Evolutionary conservation across 2,797 vertebrate species (phyloP), one percentile per base, ranked within the genome.

Genomic region (Sciurus carolinensis): DNA sequence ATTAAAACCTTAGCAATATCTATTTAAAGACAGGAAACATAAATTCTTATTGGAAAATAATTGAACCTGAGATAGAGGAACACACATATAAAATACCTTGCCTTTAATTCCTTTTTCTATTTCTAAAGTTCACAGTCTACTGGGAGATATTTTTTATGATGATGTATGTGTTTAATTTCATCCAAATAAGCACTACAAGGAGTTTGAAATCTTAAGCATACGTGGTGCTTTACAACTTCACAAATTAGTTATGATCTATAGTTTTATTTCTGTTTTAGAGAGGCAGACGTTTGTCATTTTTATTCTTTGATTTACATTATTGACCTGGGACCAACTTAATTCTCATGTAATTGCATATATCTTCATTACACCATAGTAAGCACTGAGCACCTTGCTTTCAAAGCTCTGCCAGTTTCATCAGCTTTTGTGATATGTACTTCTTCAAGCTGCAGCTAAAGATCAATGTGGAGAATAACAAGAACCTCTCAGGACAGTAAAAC

Each of bases 121-220:
- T 77, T 93, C 76, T 88, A 95, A 96, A 98, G 97, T 97, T 98
- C 98, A 98, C 96, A 97, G 26, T 98, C 97, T 98, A 86, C 95
- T 97, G 92, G 94, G 97, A 98, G 95, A 98, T 82, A 94, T 98
- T 98, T 98, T 93, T 98, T 98, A 97, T 64, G 97, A 98, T 98
- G 98, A 99, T 98, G 59, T 98, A 98, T 98, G 96, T 88, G 97
- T 98, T 98, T 98, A 98, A 98, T 98, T 98, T 98, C 98, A 97
- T 95, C 92, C 97, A 97, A 97, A 98, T 86, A 97, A 98, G 97
- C 92, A 96, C 95, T 96, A 96, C 57, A 97, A 97, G 64, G 96
- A 72, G 91, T 97, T 98, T 96, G 96, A 98, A 97, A 96, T 97
- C 87, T 97, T 98, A 97, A 97, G 85, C 93, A 96, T 92, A 93